Evolutionary conservation across 2,888 invertebrate genomes (phyloP).

Genomic region (Willowsia nigromaculata): DNA sequence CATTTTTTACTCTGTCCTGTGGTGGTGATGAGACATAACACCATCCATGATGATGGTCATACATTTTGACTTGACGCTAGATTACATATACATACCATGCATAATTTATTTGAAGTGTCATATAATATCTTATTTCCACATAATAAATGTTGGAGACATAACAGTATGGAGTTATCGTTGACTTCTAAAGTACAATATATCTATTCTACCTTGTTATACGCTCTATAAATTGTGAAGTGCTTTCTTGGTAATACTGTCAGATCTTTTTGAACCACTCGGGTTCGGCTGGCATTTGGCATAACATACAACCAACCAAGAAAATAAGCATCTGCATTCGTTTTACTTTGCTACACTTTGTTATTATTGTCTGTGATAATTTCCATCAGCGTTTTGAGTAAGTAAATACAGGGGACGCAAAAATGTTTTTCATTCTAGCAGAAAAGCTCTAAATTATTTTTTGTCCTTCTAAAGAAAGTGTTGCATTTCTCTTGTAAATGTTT

Average conservation of each 20-base stretch:
- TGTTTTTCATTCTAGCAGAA: constrained; percentile 25
- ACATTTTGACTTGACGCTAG: background rate
- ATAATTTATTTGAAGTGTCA: constrained; percentile 14
- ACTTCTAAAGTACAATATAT: background rate
- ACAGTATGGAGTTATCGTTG: background rate
- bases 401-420: background rate
- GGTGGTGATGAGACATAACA: constrained; percentile 35
- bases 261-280: no score
- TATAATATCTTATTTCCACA: constrained; percentile 27
- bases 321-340: background rate
- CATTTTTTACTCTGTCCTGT: background rate
- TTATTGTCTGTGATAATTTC: background rate
- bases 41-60: constrained; percentile 2
- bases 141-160: background rate
- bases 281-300: no score
- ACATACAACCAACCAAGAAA: background rate
- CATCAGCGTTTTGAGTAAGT: no score
- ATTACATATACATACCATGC: no score
- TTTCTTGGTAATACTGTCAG: no score
- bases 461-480: constrained; percentile 39
- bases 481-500: background rate
- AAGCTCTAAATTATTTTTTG: background rate
- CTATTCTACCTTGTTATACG: no score
- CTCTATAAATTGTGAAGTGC: background rate
- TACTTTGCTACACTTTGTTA: background rate